These are phyloP conservation scores for Lepus oiostolus DNA, from an alignment of 2,797 vertebrate species.

Conservation along the genomic window DNA sequence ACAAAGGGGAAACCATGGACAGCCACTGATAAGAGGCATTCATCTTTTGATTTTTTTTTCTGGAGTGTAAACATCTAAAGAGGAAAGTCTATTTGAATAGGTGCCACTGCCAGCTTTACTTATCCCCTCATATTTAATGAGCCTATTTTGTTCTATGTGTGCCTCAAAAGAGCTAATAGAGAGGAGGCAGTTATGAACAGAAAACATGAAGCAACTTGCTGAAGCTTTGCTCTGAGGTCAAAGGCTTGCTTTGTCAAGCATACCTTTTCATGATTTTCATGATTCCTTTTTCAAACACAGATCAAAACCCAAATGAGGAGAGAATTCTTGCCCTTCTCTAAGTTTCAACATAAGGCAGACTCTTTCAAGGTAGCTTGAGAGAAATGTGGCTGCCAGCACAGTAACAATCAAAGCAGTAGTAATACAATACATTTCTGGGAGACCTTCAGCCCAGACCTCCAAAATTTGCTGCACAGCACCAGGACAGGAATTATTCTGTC, in stretches of 20 bases:
- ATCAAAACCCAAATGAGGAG: slow-evolving; percentile 79
- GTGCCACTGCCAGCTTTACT: slow-evolving; percentile 75
- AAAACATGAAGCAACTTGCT: slow-evolving; percentile 84
- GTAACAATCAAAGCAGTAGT: background rate
- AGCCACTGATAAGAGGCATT: slow-evolving; percentile 59
- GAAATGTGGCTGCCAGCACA: background rate
- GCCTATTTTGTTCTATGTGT: slow-evolving; percentile 78
- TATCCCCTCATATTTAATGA: slow-evolving; percentile 66
- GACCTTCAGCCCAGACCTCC: slow-evolving; percentile 20
- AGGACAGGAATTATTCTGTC: slow-evolving; percentile 24
- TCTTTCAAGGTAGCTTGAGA: slow-evolving; percentile 38
- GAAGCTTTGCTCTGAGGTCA: slow-evolving; percentile 54
- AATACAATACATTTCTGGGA: slow-evolving; percentile 13
- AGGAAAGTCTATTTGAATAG: slow-evolving; percentile 72
- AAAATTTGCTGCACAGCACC: slow-evolving; percentile 27
- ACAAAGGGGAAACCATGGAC: background rate
- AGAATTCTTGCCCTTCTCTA: slow-evolving; percentile 77
- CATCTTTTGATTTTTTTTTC: background rate
- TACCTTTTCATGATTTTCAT: slow-evolving; percentile 60
- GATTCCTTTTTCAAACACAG: slow-evolving; percentile 80
- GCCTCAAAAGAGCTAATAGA: slow-evolving; percentile 79
- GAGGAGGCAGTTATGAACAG: slow-evolving; percentile 63
- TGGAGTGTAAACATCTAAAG: slow-evolving; percentile 65
- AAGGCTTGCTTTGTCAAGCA: slow-evolving; percentile 35
- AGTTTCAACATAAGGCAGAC: slow-evolving; percentile 51